Evolutionary conservation across 2,113 vertebrate genomes (phyloP).

Genomic region (Pluvianellus socialis): DNA sequence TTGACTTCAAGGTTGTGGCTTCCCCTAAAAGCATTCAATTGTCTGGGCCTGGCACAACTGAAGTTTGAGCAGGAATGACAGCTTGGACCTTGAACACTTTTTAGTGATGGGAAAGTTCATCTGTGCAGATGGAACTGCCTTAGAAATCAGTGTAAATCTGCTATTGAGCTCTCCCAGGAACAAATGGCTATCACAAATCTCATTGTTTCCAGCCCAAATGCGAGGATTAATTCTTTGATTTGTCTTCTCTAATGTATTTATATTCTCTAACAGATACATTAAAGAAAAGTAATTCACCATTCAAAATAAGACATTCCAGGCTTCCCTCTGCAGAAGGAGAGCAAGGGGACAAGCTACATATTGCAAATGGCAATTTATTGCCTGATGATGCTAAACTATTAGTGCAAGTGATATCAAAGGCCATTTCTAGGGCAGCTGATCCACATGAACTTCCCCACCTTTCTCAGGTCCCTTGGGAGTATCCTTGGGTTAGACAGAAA

Average conservation of each 20-base stretch:
- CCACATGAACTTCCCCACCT: not conserved
- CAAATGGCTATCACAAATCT: not conserved
- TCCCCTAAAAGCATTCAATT: not conserved
- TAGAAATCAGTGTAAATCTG: not conserved
- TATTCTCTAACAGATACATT: not conserved
- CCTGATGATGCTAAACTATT: not conserved
- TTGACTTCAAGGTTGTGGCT: not conserved
- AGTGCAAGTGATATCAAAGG: not conserved
- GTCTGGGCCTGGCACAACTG: not conserved
- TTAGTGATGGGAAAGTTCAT: not conserved
- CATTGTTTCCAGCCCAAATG: not conserved
- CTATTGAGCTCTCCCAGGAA: not conserved
- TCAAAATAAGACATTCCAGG: not conserved
- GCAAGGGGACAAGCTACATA: not conserved
- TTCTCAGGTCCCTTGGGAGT: not conserved
- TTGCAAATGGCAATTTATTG: not conserved
- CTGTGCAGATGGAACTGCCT: not conserved
- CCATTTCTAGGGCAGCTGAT: not conserved
- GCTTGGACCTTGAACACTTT: not conserved
- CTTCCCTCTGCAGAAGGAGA: not conserved
- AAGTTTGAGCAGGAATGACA: not conserved
- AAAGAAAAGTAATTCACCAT: not conserved
- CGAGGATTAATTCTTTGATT: not conserved
- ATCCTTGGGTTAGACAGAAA: not conserved
- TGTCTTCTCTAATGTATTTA: not conserved